Percentiles rank a stretch among this genome's conserved stretches.
Evolutionary conservation across 37 sponge, comb jelly and placozoan genomes (phyloP).

Genomic region (Cliona cf. orientalis): DNA sequence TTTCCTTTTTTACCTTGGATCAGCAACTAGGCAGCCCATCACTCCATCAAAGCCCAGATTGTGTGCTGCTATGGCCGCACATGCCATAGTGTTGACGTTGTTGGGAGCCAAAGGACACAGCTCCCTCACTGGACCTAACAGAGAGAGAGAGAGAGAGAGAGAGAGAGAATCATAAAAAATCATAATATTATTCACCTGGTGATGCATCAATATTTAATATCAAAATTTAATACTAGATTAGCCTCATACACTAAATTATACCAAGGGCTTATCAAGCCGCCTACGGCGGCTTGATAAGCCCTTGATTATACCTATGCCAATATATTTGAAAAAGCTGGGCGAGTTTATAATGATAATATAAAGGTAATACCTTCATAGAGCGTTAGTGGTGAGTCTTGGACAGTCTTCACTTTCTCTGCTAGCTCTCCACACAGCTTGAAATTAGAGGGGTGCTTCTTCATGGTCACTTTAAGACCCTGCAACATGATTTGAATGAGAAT

Average conservation of each 20-base stretch:
- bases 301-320: not conserved
- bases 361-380: conserved; percentile 89
- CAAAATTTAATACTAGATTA: no score
- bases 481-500: not conserved
- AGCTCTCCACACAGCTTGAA: conserved; percentile 82
- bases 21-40: conserved; percentile 70
- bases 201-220: no score
- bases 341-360: no score
- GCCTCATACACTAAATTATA: no score
- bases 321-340: no score
- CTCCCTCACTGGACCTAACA: conserved; percentile 80
- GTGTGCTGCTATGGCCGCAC: conserved; percentile 92
- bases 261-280: no score
- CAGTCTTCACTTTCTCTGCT: conserved; percentile 47
- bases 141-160: not conserved
- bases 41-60: conserved; percentile 86
- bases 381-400: conserved; percentile 40
- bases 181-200: no score
- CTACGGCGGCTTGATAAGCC: no score
- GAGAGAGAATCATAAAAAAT: not conserved
- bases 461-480: conserved; percentile 85
- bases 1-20: conserved; percentile 59
- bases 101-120: conserved; percentile 93
- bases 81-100: conserved; percentile 95
- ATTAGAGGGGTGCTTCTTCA: conserved; percentile 92